Base-by-base conservation (phyloP, 2,888 invertebrate species). In the Phyllotreta striolata region DNA sequence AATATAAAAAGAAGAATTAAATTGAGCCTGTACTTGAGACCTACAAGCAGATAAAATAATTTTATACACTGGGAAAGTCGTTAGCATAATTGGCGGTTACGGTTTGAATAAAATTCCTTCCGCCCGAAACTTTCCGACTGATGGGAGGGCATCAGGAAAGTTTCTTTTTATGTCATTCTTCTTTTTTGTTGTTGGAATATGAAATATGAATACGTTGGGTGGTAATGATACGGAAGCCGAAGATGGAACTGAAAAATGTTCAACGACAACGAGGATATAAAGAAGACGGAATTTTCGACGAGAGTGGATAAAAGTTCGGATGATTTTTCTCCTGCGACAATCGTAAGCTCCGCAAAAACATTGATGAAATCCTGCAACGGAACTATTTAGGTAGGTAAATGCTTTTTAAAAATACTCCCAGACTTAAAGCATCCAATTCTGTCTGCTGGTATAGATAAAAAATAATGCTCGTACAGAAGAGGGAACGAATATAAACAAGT, bases 61-160 rank as follows among this genome's bases (percentile, higher is more conserved):
- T 58, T 46, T 37, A 13, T 55, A 56, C 49, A 62, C 14, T 37
- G 44, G 39, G 52, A 57, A 62, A 62, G 44, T 62, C 52, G 44
- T 62, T 57, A 52, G 57, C 57, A 43, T 62, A 62, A 62, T 62
- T 62, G 62, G 44, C 51, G 38, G 52, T 57, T 57, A 34, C 35
- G 44, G 43, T 62, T 56, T 57, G 51, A 49, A 56, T 51, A 43
- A 51, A 56, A 58, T 57, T 57, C 51, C 13, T 46, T 62, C 49
- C 57, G 38, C 49, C 35, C 39, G 47, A 57, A n/a, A 57, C 57
- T 57, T 47, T 57, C 14, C 47, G 57, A 57, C 49, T n/a, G n/a
- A 49, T 49, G 34, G 49, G 34, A 49, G 34, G 35, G 49, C 49
- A 49, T 49, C 49, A 49, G 37, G 12, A 49, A 49, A 49, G 35